Evolutionary conservation across 2,113 vertebrate genomes (phyloP), one percentile per base, ranked within the genome.

Genomic region (Benitochromis conjunctus): DNA sequence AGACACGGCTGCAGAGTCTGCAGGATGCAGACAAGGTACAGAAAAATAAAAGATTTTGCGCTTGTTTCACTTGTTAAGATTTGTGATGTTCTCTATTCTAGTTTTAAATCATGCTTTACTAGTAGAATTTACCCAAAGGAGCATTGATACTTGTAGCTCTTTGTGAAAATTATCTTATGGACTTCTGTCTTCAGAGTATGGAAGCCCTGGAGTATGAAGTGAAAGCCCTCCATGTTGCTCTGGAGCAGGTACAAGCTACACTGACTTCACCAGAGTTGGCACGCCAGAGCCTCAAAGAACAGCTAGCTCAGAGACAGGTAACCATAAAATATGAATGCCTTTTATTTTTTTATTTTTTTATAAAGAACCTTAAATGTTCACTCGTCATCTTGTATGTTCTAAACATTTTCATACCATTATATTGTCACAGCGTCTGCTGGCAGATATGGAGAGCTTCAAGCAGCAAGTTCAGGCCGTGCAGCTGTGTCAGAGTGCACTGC

Each of bases 231-330:
- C 98, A 98, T 71, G 92, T 92, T 51, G 97, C 98, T 86, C 91
- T 99, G 91, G 98, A 98, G 88, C 97, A 98, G 91, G 97, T 98
- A 43, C 98, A 99, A 86, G 93, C 96, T 29, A 97, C 94, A 0
- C 90, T 99, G 76, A 97, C 97, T 1, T 99, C 98, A 51, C 97
- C 98, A 24, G 98, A 99, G 79, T 93, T 98, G 0, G 97, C 98
- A 1, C 97, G 96, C 6, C 96, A 99, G 80, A 99, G 96, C 88
- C 97, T 99, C 76, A 98, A 98, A 92, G 98, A 99, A 58, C 99
- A 99, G 1, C 97, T 99, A 64, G 95, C 96, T 87, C 98, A 98
- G 88, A 96, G 99, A 96, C 99, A 99, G 97, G 98, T 99, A 95
- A 91, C 24, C 24, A 26, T 21, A 76, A 5, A 16, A 76, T 6